Evolutionary conservation across 2,797 vertebrate species (phyloP).

Genomic region (Argya squamiceps): DNA sequence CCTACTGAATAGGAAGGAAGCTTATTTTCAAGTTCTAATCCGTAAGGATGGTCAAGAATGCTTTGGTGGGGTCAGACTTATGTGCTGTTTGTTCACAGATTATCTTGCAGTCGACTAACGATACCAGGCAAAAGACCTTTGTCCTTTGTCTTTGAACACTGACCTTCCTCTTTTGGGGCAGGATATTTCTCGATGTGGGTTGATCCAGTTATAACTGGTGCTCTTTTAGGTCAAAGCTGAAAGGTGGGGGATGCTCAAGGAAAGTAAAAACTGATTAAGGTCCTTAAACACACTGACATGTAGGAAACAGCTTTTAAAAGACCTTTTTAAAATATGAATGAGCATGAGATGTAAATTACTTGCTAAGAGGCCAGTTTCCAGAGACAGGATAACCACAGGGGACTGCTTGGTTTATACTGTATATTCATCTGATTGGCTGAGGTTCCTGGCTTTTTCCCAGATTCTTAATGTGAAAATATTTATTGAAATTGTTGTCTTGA

Average conservation of each 20-base stretch:
- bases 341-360: background rate
- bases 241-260: background rate
- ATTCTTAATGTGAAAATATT: slow-evolving; percentile 43
- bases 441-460: slow-evolving; percentile 25
- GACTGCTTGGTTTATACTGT: background rate
- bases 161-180: slow-evolving; percentile 20
- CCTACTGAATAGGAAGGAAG: slow-evolving; percentile 32
- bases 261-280: background rate
- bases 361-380: slow-evolving; percentile 6
- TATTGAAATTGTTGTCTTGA: slow-evolving; percentile 36
- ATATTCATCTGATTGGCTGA: background rate
- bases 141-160: background rate
- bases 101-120: background rate
- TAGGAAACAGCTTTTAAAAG: slow-evolving; percentile 34
- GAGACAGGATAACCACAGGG: background rate
- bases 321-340: slow-evolving; percentile 43
- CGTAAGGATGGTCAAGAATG: background rate
- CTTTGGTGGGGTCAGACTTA: background rate
- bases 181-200: background rate
- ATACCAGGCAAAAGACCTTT: background rate
- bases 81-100: background rate
- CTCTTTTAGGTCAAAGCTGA: slow-evolving; percentile 21
- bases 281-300: background rate
- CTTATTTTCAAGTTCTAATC: slow-evolving; percentile 14
- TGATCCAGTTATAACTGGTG: background rate